Percentiles rank a stretch among this genome's conserved stretches.
These are phyloP conservation scores for Bombus breviceps DNA, from an alignment of 1,140 invertebrate species.

Conservation along the genomic window DNA sequence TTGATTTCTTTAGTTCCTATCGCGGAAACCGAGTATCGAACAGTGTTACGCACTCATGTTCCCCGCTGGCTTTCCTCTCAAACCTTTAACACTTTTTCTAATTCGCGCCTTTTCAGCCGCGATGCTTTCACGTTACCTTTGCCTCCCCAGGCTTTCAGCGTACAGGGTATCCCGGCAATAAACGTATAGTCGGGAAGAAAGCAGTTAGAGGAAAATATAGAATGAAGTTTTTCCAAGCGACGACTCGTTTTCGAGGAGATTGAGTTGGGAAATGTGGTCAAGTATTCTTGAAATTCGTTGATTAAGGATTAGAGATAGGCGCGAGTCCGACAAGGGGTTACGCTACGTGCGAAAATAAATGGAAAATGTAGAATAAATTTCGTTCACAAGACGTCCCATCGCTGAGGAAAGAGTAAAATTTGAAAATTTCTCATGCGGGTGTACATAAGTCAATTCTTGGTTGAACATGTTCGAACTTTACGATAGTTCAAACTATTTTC, in stretches of 20 bases:
- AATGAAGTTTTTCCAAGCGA: background rate
- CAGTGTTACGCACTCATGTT: constrained; percentile 28
- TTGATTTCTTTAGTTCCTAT: constrained; percentile 9
- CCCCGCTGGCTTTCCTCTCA: background rate
- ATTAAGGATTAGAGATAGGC: background rate
- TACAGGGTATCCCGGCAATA: background rate
- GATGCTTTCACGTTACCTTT: background rate
- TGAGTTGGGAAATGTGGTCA: too few species aligned
- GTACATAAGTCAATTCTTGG: too few species aligned
- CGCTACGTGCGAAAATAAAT: too few species aligned
- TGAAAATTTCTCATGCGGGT: too few species aligned
- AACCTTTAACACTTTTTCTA: background rate
- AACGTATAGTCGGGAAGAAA: background rate
- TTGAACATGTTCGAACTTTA: too few species aligned
- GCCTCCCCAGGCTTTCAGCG: too few species aligned
- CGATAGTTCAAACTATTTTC: too few species aligned
- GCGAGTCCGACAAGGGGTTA: too few species aligned
- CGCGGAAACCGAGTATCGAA: constrained; percentile 7
- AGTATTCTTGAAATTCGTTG: background rate
- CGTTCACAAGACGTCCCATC: too few species aligned
- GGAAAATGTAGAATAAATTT: too few species aligned
- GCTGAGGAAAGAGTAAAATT: too few species aligned
- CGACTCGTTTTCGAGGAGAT: too few species aligned
- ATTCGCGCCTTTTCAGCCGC: background rate
- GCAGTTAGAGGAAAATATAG: background rate